phyloP scores from a whole-genome alignment of 2,888 invertebrate genomes.

The Epiblema foenella region DNA sequence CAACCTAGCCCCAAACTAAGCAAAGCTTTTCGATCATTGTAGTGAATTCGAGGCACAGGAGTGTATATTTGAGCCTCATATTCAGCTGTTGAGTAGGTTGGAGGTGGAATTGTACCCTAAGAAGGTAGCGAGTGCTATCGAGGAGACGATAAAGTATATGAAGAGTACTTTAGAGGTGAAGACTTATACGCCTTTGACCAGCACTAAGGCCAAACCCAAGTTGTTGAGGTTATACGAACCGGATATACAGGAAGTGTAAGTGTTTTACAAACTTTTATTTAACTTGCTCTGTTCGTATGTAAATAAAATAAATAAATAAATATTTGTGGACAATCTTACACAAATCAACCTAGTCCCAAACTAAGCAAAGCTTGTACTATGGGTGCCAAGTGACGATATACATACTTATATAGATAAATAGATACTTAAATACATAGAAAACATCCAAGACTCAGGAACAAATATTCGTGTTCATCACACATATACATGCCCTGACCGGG shows the following conservation, averaged over 20 bases:
- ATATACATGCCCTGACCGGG: too few relatives aligned
- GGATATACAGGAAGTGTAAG: conserved; percentile 92
- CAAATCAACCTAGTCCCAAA: too few relatives aligned
- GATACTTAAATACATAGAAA: too few relatives aligned
- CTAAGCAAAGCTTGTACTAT: too few relatives aligned
- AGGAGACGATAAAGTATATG: conserved; percentile 75
- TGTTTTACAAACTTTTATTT: conserved; percentile 54
- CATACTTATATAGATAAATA: too few relatives aligned
- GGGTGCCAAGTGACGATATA: too few relatives aligned
- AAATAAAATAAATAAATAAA: too few relatives aligned
- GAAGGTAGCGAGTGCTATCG: conserved; percentile 77
- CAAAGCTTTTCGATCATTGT: conserved; percentile 84
- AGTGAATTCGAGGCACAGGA: conserved; percentile 72
- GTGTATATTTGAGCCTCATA: conserved; percentile 82
- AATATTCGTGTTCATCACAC: too few relatives aligned
- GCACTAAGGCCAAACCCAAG: conserved; percentile 90
- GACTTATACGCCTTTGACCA: conserved; percentile 83
- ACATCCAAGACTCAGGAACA: too few relatives aligned
- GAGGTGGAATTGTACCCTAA: conserved; percentile 87
- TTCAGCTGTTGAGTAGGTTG: conserved; percentile 83
- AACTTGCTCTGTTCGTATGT: too few relatives aligned
- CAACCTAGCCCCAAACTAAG: too few relatives aligned
- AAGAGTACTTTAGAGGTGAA: conserved; percentile 80
- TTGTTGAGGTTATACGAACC: conserved; percentile 94
- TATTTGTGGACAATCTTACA: too few relatives aligned